phyloP scores from a whole-genome alignment of 2,888 invertebrate genomes.

The Lasioglossum malachurum region DNA sequence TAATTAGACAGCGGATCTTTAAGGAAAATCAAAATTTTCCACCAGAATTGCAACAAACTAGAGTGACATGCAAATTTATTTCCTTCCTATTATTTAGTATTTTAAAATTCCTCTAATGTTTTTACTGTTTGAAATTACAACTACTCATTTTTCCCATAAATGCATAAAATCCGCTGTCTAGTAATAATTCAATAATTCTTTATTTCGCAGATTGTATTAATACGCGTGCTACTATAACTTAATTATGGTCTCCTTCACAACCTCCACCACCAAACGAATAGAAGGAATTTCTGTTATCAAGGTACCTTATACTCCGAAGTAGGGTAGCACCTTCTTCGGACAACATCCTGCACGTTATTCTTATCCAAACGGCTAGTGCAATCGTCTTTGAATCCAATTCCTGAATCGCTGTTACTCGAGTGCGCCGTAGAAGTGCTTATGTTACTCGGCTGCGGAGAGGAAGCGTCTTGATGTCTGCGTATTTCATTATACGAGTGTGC shows the following conservation, averaged over 20 bases:
- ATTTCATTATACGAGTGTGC: conserved; percentile 75
- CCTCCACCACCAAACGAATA: not conserved
- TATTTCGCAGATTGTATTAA: not conserved
- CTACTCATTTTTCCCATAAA: too few species aligned
- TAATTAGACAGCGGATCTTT: not conserved
- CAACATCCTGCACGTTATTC: conserved; percentile 92
- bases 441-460: conserved; percentile 93
- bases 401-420: conserved; percentile 97
- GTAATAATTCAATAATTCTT: not conserved
- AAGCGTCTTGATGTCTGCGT: conserved; percentile 76
- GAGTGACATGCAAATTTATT: too few species aligned
- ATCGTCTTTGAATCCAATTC: conserved; percentile 97
- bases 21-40: too few species aligned
- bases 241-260: not conserved
- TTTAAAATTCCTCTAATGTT: too few species aligned
- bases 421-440: conserved; percentile 92
- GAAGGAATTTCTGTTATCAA: not conserved
- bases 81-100: too few species aligned
- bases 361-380: conserved; percentile 93
- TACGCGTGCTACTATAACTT: not conserved
- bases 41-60: too few species aligned
- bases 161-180: too few species aligned
- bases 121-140: too few species aligned
- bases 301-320: conserved; percentile 65
- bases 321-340: conserved; percentile 79